phyloP scores from a whole-genome alignment of 2,888 invertebrate genomes.

The Holacanthella duospinosa region DNA sequence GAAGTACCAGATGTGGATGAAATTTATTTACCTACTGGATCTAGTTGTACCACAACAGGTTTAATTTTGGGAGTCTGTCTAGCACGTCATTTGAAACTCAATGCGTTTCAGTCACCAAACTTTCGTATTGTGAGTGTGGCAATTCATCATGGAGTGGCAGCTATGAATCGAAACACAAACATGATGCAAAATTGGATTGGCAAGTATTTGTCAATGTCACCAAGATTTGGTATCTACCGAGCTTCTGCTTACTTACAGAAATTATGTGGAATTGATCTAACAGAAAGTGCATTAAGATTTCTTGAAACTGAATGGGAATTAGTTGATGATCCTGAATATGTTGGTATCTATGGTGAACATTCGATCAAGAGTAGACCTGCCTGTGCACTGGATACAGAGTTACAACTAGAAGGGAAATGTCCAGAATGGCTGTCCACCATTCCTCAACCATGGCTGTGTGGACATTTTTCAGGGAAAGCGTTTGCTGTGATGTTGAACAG shows the following conservation, averaged over 20 bases:
- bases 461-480: background rate
- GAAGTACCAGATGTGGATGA: background rate
- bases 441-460: background rate
- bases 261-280: background rate
- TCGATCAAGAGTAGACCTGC: background rate
- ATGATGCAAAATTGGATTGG: background rate
- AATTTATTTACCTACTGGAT: background rate
- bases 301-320: background rate
- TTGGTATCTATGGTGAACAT: background rate
- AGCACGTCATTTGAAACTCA: background rate
- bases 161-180: background rate
- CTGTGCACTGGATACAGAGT: background rate
- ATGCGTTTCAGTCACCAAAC: background rate
- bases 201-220: background rate
- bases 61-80: background rate
- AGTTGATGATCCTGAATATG: background rate
- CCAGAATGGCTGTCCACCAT: background rate
- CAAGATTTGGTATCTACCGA: background rate
- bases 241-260: background rate
- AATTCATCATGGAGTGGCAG: background rate
- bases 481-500: background rate
- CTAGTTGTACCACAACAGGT: background rate
- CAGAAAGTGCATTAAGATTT: background rate
- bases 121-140: background rate
- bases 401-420: background rate